phyloP scores from a whole-genome alignment of 2,888 invertebrate genomes.

The Clostera curtula region DNA sequence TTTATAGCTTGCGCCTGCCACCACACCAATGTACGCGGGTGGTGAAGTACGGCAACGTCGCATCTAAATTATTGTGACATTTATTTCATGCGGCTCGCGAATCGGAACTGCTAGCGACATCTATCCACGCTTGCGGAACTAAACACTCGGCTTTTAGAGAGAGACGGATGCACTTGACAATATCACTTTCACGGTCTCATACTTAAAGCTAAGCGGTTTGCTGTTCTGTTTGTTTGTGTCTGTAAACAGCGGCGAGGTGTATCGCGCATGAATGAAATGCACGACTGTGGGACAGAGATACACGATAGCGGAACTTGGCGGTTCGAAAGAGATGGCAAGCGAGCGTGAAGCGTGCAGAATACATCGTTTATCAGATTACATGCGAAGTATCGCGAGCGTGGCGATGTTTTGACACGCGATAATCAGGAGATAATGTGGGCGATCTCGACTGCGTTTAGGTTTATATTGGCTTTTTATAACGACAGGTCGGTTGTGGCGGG shows the following conservation, averaged over 20 bases:
- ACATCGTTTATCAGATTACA: conserved; percentile 77
- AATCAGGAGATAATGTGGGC: conserved; percentile 75
- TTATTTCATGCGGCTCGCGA: conserved; percentile 44
- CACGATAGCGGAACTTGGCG: conserved; percentile 19
- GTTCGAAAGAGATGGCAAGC: conserved; percentile 39
- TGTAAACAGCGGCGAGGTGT: conserved; percentile 73
- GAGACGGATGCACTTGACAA: conserved; percentile 67
- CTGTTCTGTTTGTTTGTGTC: conserved; percentile 75
- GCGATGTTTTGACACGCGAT: conserved; percentile 77
- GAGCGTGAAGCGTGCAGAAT: conserved; percentile 69
- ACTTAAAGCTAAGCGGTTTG: conserved; percentile 75
- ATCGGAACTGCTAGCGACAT: conserved; percentile 62
- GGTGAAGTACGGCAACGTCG: conserved; percentile 73
- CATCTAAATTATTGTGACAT: conserved; percentile 69
- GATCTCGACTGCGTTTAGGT: conserved; percentile 71
- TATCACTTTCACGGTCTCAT: conserved; percentile 74
- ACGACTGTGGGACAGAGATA: conserved; percentile 54
- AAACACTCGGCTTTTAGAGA: conserved; percentile 55
- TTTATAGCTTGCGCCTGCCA: conserved; percentile 59
- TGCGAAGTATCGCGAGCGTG: conserved; percentile 76
- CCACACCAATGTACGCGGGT: conserved; percentile 45
- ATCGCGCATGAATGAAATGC: conserved; percentile 75
- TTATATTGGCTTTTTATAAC: conserved; percentile 72
- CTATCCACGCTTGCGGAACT: conserved; percentile 43
- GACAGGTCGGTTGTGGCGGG: conserved; percentile 36